These are phyloP conservation scores for Trichonephila clavipes DNA, from an alignment of 1,140 invertebrate species.

Conservation along the genomic window DNA sequence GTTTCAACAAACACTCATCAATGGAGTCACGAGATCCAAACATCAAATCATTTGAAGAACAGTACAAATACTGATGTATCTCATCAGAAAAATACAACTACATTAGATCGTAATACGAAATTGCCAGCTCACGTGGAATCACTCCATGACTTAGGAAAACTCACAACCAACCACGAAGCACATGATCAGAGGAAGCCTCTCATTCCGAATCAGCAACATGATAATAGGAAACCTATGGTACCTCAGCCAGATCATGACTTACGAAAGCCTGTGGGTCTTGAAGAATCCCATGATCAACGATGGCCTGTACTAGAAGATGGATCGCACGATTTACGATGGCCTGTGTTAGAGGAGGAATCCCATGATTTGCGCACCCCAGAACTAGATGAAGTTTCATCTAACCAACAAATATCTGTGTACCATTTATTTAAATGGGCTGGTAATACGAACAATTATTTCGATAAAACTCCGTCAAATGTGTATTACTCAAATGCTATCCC, in stretches of 20 bases:
- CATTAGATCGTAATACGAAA: background rate
- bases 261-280: slow-evolving; percentile 8
- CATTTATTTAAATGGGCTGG: slow-evolving; percentile 36
- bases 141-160: slow-evolving; percentile 21
- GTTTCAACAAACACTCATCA: background rate
- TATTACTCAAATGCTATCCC: background rate
- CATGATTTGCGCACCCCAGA: background rate
- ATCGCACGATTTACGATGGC: slow-evolving; percentile 5
- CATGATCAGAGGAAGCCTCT: slow-evolving; percentile 45
- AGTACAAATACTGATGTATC: background rate
- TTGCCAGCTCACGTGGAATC: background rate
- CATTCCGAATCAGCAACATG: background rate
- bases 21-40: background rate
- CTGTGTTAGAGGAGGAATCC: background rate
- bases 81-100: background rate
- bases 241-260: slow-evolving; percentile 9
- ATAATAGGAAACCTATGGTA: background rate
- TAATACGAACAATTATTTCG: background rate
- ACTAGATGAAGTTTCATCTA: background rate
- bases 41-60: background rate
- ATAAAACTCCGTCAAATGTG: background rate
- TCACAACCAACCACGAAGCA: background rate
- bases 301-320: background rate
- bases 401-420: background rate
- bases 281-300: background rate